Base-by-base conservation (phyloP, 1,140 invertebrate species). In the Bombus sylvicola region DNA sequence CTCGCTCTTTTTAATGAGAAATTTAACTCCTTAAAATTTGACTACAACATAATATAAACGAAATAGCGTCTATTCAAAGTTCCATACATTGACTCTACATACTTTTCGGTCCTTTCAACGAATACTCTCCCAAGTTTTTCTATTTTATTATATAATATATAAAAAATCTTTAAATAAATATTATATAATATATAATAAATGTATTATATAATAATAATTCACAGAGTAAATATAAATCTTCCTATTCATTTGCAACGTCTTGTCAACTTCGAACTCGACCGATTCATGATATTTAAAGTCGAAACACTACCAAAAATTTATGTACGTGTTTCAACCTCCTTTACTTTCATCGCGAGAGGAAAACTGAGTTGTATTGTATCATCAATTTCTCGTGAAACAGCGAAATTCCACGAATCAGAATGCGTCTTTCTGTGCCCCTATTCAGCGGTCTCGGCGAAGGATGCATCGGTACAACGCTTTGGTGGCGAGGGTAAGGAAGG, bases 401-500 rank as follows among this genome's bases (percentile, higher is more conserved):
- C 47, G 34, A 66, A 83, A 77, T 84, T 84, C 72, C 68, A 10
- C 28, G 59, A 39, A 83, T 76, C 73, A 59, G 47, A 59, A 73
- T 64, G 62, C 68, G 66, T 53, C 53, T 76, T 83, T 53, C 34
- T 31, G 41, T 1, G 10, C 4, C 15, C 31, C 68, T 62, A 84
- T 85, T 85, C 66, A 80, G 22, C 22, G 28, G 83, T 73, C 64
- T 53, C 71, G 31, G 69, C 69, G 72, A 81, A 78, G 89, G 83
- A 90, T 88, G 87, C 86, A 88, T 68, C 78, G 47, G 68, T 37
- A 66, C 53, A 80, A 84, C 79, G 75, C 73, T 72, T 87, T 79
- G 78, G 74, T 53, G 39, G 77, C 73, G 68, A 79, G 75, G 73
- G 77, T 53, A 53, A 25, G 81, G 64, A 76, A 86, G 59, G 88